Conservation (phyloP, 1,140 invertebrate genomes). For the Bathynomus jamesi region DNA sequence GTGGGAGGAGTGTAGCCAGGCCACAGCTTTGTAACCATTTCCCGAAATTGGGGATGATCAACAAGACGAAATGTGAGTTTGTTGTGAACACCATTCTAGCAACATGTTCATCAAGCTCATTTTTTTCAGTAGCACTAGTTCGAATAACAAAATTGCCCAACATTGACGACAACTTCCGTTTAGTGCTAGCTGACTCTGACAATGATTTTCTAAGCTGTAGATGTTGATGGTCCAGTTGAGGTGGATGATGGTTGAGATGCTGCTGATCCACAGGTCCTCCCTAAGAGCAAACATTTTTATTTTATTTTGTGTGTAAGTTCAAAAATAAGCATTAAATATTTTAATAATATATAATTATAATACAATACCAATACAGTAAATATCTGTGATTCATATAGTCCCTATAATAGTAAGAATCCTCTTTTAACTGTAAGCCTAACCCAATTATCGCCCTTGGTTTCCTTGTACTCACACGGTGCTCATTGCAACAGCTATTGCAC, state of each 20-base stretch:
- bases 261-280: not conserved
- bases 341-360: too few species aligned
- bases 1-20: not conserved
- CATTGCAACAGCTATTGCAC: too few species aligned
- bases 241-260: not conserved
- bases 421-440: too few species aligned
- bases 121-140: not conserved
- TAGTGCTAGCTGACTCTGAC: not conserved
- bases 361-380: too few species aligned
- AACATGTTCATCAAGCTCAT: not conserved
- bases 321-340: too few species aligned
- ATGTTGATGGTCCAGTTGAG: not conserved
- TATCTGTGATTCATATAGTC: too few species aligned
- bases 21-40: not conserved
- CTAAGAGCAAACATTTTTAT: too few species aligned
- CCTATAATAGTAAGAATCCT: too few species aligned
- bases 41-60: not conserved
- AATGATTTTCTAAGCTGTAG: not conserved
- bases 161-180: not conserved
- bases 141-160: not conserved
- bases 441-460: too few species aligned
- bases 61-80: not conserved
- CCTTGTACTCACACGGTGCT: too few species aligned
- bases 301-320: too few species aligned
- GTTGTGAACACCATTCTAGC: not conserved